Base-by-base conservation (phyloP, 1,140 invertebrate genomes). In the Camponotus vicinus region DNA sequence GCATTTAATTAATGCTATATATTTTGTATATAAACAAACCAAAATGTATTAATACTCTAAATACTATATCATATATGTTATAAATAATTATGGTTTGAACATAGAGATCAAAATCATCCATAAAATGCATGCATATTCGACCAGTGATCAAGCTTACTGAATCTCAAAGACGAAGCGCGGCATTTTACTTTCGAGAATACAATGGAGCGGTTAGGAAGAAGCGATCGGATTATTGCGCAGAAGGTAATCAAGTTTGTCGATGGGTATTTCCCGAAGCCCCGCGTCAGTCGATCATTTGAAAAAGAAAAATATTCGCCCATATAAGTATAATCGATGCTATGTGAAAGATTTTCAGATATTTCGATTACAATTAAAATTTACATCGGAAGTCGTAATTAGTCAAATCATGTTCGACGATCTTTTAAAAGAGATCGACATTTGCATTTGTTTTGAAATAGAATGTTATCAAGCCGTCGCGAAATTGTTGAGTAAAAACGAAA, bases 211-310 rank as follows among this genome's bases (percentile, higher is more conserved):
- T 13, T 49, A 57, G 5, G 82, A 87, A 55, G 55, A 86, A 84
- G 66, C 34, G n/a, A 49, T 71, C 84, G 9, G 67, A 84, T 84
- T 90, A 88, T 88, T 86, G 73, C 89, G 89, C 49, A 90, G 83
- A 83, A 88, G 83, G 63, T 85, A 90, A 91, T 85, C 87, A 90
- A 91, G 83, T 88, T 91, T 83, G 83, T 69, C 59, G 70, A 84
- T 90, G 89, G 89, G 89, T 83, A 86, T 91, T 91, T 78, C 89
- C 89, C 89, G 40, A 84, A 84, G 9, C 34, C 49, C 49, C 5
- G 69, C 89, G 78, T 91, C 89, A 90, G 34, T 64, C 55, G 13
- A 55, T 55, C 52, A 66, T 55, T 42, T 37, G 55, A 21, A 69
- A 55, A 49, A 71, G 0, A 40, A 71, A 86, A 67, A 77, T 61